Evolutionary conservation across 2,888 invertebrate species (phyloP).

Genomic region (Sarcophaga variegata): DNA sequence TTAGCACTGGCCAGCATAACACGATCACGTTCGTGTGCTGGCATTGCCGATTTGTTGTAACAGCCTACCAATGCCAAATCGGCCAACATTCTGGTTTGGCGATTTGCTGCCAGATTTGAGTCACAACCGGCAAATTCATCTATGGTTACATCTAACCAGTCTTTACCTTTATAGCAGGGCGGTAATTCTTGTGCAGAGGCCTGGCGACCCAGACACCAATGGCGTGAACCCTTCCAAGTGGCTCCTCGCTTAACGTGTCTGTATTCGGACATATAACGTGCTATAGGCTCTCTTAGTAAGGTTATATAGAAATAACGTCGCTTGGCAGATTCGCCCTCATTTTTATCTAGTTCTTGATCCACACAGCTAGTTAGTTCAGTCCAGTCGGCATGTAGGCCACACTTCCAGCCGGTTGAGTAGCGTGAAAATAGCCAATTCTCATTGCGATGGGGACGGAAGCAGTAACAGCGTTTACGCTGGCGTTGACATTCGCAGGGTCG

Average conservation of each 20-base stretch:
- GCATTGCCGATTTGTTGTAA: slow-evolving; percentile 92
- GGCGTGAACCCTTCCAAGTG: slow-evolving; percentile 94
- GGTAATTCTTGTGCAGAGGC: slow-evolving; percentile 93
- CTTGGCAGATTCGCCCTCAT: slow-evolving; percentile 91
- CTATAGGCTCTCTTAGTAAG: slow-evolving; percentile 95
- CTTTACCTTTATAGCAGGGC: slow-evolving; percentile 87
- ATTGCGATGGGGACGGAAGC: slow-evolving; percentile 94
- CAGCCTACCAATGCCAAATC: slow-evolving; percentile 97
- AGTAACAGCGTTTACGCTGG: slow-evolving; percentile 93
- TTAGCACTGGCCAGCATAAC: slow-evolving; percentile 97
- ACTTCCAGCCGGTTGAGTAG: slow-evolving; percentile 98
- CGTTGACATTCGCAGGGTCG: slow-evolving; percentile 96
- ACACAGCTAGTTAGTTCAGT: slow-evolving; percentile 97
- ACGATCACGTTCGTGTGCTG: slow-evolving; percentile 88
- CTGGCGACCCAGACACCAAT: slow-evolving; percentile 88
- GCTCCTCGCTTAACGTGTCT: slow-evolving; percentile 98
- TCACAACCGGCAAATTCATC: slow-evolving; percentile 95
- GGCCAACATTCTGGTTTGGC: slow-evolving; percentile 98
- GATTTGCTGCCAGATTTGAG: slow-evolving; percentile 96
- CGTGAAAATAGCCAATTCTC: slow-evolving; percentile 99
- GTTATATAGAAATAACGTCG: slow-evolving; percentile 98
- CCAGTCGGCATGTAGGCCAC: slow-evolving; percentile 99
- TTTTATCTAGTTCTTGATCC: slow-evolving; percentile 93
- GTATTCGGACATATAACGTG: slow-evolving; percentile 97
- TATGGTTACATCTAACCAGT: slow-evolving; percentile 94